These are phyloP conservation scores for Drosophila sp. DNA, from an alignment of 1,140 invertebrate genomes.

Conservation along the genomic window DNA sequence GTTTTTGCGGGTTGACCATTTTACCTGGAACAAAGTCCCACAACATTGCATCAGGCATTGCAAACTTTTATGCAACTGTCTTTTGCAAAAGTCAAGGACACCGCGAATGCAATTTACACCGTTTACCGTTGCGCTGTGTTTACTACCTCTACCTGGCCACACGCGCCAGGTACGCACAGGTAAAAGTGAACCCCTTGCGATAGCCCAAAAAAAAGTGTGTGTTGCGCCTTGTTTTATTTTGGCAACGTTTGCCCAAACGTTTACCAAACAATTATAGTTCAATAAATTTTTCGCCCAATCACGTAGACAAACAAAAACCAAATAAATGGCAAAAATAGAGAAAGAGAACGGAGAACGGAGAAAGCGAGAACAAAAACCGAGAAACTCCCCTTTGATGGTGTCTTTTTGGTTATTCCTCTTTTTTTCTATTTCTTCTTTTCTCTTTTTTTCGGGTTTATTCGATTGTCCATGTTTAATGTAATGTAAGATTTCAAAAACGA, in stretches of 20 bases:
- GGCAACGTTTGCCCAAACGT: constrained; percentile 10
- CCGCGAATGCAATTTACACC: neutral
- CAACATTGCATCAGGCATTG: constrained; percentile 12
- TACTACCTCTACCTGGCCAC: constrained; percentile 4
- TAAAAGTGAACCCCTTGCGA: neutral
- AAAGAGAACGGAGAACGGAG: neutral
- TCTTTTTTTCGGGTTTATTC: neutral
- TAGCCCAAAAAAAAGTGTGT: neutral
- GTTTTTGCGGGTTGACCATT: constrained; percentile 5
- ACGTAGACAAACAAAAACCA: constrained; percentile 4
- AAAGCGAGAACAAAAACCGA: neutral
- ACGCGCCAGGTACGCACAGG: constrained; percentile 3
- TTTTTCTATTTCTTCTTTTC: neutral
- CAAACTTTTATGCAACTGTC: constrained; percentile 13
- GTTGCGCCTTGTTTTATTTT: constrained; percentile 2
- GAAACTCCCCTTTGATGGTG: neutral
- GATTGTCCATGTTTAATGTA: constrained; percentile 13
- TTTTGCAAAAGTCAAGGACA: constrained; percentile 7
- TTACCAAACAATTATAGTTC: constrained; percentile 23
- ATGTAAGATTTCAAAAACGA: constrained; percentile 12
- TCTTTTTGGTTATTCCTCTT: neutral
- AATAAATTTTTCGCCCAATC: constrained; percentile 16
- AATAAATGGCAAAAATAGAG: neutral
- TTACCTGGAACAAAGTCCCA: constrained; percentile 9
- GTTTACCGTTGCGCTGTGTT: neutral